Evolutionary conservation across 92 coral and sea anemone species (phyloP).

Genomic region (Zoanthus sansibaricus): DNA sequence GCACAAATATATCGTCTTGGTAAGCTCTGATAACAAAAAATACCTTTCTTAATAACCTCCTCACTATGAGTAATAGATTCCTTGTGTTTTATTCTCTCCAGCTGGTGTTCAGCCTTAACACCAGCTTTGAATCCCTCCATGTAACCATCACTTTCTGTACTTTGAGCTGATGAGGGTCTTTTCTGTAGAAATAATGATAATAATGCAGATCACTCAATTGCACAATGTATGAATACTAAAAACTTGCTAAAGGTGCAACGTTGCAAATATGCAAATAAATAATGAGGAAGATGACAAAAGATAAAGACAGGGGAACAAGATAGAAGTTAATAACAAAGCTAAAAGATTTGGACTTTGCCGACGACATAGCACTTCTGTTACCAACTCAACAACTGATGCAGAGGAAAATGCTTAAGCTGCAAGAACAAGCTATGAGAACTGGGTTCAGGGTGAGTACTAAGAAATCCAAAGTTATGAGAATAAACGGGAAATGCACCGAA

Average conservation of each 20-base stretch:
- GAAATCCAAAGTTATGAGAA: no score
- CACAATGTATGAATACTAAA: not conserved
- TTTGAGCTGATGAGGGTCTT: conserved; percentile 83
- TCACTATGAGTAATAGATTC: conserved; percentile 84
- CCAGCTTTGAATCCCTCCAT: conserved; percentile 96
- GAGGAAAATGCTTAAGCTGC: no score
- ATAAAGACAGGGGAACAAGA: no score
- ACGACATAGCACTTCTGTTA: no score
- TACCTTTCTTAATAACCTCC: conserved; percentile 73
- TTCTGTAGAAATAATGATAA: conserved; percentile 31
- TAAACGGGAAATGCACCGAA: no score
- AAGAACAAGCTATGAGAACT: no score
- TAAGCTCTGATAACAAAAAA: not conserved
- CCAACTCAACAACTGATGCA: no score
- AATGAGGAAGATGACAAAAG: no score
- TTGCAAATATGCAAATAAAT: no score
- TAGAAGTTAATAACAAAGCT: no score
- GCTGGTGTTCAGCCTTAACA: conserved; percentile 78
- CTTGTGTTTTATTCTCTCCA: conserved; percentile 74
- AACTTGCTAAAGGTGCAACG: not conserved
- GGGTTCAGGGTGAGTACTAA: no score
- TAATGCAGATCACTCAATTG: not conserved
- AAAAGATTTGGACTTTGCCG: no score
- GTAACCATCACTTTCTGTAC: conserved; percentile 67
- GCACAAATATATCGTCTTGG: not conserved